phyloP scores from a whole-genome alignment of 2,888 invertebrate species.

The Xestoiulus laeticollis region DNA sequence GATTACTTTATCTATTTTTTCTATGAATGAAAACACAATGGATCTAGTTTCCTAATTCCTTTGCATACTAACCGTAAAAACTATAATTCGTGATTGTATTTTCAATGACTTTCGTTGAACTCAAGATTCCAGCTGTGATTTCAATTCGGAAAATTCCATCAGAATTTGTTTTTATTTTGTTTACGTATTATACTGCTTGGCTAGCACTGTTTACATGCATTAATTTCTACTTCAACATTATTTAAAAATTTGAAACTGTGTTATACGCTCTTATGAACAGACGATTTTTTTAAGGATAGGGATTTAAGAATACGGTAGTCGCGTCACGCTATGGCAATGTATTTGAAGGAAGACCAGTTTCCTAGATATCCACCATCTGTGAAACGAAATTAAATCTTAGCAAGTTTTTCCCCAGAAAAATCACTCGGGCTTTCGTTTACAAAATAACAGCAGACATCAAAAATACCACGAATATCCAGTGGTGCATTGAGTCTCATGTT shows the following conservation, averaged over 20 bases:
- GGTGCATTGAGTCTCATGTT: background rate
- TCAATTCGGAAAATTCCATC: background rate
- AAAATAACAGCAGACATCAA: background rate
- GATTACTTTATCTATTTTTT: background rate
- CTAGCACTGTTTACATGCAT: background rate
- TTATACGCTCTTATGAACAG: slow-evolving; percentile 30
- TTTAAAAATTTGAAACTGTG: background rate
- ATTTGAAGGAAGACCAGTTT: background rate
- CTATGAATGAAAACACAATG: background rate
- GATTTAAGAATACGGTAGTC: background rate
- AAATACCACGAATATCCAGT: background rate
- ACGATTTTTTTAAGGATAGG: background rate
- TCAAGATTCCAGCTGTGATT: background rate
- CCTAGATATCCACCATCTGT: slow-evolving; percentile 17
- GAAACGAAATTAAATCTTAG: slow-evolving; percentile 1
- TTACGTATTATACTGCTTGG: background rate
- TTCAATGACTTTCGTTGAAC: background rate
- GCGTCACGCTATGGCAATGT: background rate
- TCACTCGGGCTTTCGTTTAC: background rate
- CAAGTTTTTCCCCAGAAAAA: slow-evolving; percentile 6
- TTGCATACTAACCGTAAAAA: background rate
- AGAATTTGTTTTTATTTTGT: background rate
- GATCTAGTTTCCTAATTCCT: background rate
- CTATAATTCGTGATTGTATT: background rate
- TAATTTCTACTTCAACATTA: background rate